Conservation (phyloP, 2,888 invertebrate genomes). For the Didymodactylos carnosus region DNA sequence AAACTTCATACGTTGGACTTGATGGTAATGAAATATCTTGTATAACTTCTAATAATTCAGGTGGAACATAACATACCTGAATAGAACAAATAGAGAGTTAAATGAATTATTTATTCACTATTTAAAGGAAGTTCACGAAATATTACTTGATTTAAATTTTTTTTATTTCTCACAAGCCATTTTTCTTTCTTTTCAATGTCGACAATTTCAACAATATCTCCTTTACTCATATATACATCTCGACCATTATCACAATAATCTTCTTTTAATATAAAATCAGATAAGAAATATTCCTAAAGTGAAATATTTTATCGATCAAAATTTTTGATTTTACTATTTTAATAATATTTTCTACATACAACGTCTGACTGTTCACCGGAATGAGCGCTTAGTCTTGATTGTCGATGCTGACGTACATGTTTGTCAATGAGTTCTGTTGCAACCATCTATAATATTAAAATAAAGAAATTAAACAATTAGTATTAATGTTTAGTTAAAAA, state of each 20-base stretch:
- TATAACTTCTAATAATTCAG: not conserved
- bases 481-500: not conserved
- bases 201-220: slow-evolving; percentile 24
- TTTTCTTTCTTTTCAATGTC: slow-evolving; percentile 21
- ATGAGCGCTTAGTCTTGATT: not conserved
- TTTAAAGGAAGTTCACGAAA: not conserved
- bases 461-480: not conserved
- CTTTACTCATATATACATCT: slow-evolving; percentile 17
- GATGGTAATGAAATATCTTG: no score
- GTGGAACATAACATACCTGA: slow-evolving; percentile 9
- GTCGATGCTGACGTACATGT: slow-evolving; percentile 11
- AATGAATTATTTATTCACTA: not conserved
- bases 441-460: not conserved
- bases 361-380: not conserved
- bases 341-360: not conserved
- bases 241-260: slow-evolving; percentile 17
- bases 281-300: slow-evolving; percentile 14
- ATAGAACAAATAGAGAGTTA: not conserved
- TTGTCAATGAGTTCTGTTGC: slow-evolving; percentile 8
- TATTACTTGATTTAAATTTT: slow-evolving; percentile 19
- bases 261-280: slow-evolving; percentile 16
- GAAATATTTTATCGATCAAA: not conserved
- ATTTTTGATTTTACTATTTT: no score
- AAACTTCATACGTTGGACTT: no score
- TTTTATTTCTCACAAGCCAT: slow-evolving; percentile 24